Percentiles rank a stretch among this genome's conserved stretches.
phyloP scores from a whole-genome alignment of 2,888 invertebrate genomes.

The Dugesia japonica region DNA sequence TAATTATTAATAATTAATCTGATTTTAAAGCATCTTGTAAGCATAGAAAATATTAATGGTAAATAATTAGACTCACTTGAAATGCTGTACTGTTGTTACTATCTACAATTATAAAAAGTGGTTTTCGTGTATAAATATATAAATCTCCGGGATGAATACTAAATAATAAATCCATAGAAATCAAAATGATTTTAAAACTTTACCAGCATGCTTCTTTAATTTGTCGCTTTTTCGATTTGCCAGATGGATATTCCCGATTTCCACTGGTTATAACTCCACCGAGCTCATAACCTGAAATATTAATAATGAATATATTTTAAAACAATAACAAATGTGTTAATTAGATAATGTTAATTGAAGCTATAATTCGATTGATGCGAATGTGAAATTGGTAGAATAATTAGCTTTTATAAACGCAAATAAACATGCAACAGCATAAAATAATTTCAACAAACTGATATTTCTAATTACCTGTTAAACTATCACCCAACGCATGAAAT shows the following conservation, averaged over 20 bases:
- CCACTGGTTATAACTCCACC: slow-evolving; percentile 4
- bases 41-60: slow-evolving; percentile 35
- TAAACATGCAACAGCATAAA: no score
- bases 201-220: neutral
- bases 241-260: neutral
- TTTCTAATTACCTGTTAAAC: no score
- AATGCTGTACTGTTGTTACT: slow-evolving; percentile 76
- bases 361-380: no score
- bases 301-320: no score
- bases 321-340: no score
- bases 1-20: no score
- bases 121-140: slow-evolving; percentile 75
- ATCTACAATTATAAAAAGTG: slow-evolving; percentile 78
- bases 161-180: slow-evolving; percentile 28
- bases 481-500: no score
- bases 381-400: no score
- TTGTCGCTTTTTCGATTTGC: neutral
- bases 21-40: no score
- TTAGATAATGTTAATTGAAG: no score
- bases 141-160: slow-evolving; percentile 75
- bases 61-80: slow-evolving; percentile 39
- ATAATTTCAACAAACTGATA: no score
- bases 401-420: no score
- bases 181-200: neutral
- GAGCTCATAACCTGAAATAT: neutral